A percentile compares a stretch with the other conserved stretches of the same genome.
Evolutionary conservation across 2,113 vertebrate genomes (phyloP).

Genomic region (Zosterops pallidus): DNA sequence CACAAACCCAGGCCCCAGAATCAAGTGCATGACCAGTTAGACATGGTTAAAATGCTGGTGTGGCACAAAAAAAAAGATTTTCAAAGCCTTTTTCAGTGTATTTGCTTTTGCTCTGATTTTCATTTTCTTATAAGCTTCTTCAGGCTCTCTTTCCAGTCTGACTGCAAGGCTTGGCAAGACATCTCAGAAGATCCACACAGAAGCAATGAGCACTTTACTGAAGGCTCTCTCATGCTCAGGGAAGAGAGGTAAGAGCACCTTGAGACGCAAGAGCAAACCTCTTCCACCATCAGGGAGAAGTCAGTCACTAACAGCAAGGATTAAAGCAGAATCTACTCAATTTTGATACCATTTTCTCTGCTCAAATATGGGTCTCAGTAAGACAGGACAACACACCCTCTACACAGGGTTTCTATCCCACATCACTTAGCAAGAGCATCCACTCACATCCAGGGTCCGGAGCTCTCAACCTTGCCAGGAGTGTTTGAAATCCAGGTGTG

Average conservation of each 20-base stretch:
- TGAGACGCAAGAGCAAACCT: not conserved
- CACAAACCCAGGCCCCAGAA: not conserved
- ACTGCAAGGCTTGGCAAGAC: not conserved
- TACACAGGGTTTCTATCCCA: not conserved
- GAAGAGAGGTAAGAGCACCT: not conserved
- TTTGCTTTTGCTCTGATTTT: not conserved
- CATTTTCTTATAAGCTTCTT: not conserved
- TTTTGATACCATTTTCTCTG: not conserved
- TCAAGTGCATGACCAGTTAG: not conserved
- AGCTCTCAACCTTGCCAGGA: not conserved
- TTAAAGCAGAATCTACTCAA: not conserved
- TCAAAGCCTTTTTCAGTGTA: not conserved
- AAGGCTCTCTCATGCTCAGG: not conserved
- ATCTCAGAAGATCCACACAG: not conserved
- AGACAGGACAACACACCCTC: not conserved
- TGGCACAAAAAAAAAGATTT: not conserved
- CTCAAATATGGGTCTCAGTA: not conserved
- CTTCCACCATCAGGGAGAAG: not conserved
- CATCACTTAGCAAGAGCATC: not conserved
- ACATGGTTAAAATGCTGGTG: not conserved
- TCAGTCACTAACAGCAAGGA: not conserved
- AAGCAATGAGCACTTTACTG: not conserved
- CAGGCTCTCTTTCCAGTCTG: not conserved
- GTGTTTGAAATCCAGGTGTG: not conserved
- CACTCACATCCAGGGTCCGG: not conserved